Evolutionary conservation across 1,140 invertebrate species (phyloP).

Genomic region (Hetaerina americana): DNA sequence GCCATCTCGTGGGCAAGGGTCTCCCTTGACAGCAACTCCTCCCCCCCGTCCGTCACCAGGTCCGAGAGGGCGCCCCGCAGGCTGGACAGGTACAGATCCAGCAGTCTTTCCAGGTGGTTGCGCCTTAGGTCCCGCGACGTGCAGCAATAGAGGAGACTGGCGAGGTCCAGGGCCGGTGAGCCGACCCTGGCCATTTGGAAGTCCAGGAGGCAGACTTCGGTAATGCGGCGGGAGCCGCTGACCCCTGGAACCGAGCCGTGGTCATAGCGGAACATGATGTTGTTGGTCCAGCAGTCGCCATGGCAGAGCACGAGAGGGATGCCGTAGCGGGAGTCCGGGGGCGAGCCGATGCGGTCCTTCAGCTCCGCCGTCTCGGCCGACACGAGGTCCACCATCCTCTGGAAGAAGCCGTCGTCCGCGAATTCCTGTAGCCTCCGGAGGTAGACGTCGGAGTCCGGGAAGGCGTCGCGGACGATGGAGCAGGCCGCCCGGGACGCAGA

Average conservation of each 20-base stretch:
- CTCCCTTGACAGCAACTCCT: neutral
- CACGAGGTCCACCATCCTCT: conserved; percentile 48
- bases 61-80: neutral
- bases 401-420: conserved; percentile 49
- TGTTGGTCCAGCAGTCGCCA: conserved; percentile 65
- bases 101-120: neutral
- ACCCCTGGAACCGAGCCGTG: neutral
- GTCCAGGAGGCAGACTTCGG: conserved; percentile 13
- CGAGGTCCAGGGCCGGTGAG: conserved; percentile 16
- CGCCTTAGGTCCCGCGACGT: neutral
- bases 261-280: conserved; percentile 48
- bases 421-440: conserved; percentile 44
- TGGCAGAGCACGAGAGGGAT: conserved; percentile 43
- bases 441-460: conserved; percentile 36
- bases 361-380: conserved; percentile 10
- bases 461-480: conserved; percentile 44
- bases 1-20: conserved; percentile 36
- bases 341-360: neutral
- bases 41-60: neutral
- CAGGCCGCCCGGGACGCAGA: conserved; percentile 47
- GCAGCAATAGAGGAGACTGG: conserved; percentile 16
- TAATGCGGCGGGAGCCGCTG: neutral
- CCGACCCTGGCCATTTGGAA: conserved; percentile 15
- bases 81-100: neutral
- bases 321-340: neutral